These are phyloP conservation scores for Ostrea edulis DNA, from an alignment of 1,140 invertebrate genomes.

Conservation along the genomic window DNA sequence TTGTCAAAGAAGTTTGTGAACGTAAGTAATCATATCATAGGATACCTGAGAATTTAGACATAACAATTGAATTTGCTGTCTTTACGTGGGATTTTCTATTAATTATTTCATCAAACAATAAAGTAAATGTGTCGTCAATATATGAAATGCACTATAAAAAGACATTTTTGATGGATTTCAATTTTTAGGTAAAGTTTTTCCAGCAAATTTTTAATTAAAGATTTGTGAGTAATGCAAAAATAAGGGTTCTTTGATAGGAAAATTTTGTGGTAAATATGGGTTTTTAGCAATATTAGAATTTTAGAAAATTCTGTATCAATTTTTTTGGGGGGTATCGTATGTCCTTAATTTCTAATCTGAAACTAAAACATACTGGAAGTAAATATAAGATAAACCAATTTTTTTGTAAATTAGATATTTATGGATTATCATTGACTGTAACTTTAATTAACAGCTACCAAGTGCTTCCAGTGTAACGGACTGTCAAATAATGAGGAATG, in stretches of 20 bases:
- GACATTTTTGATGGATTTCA: background rate
- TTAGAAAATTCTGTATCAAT: too few species aligned
- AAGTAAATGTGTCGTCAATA: too few species aligned
- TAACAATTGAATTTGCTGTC: background rate
- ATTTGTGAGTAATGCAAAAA: background rate
- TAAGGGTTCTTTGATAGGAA: background rate
- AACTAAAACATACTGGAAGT: background rate
- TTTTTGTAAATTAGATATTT: background rate
- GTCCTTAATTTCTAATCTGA: too few species aligned
- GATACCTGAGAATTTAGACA: background rate
- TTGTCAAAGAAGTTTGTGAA: conserved; percentile 26
- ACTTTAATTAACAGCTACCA: background rate
- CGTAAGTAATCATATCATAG: background rate
- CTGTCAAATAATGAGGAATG: conserved; percentile 27
- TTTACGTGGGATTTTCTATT: background rate
- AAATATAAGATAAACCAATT: background rate
- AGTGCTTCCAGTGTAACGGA: conserved; percentile 36
- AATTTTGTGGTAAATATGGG: too few species aligned
- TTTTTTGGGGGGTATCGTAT: too few species aligned
- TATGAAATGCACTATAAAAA: too few species aligned
- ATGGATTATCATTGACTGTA: too few species aligned
- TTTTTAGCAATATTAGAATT: too few species aligned
- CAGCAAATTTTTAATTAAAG: too few species aligned
- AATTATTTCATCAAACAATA: background rate
- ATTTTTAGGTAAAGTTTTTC: too few species aligned